Evolutionary conservation across 2,113 vertebrate genomes (phyloP).

Genomic region (Podilymbus podiceps): DNA sequence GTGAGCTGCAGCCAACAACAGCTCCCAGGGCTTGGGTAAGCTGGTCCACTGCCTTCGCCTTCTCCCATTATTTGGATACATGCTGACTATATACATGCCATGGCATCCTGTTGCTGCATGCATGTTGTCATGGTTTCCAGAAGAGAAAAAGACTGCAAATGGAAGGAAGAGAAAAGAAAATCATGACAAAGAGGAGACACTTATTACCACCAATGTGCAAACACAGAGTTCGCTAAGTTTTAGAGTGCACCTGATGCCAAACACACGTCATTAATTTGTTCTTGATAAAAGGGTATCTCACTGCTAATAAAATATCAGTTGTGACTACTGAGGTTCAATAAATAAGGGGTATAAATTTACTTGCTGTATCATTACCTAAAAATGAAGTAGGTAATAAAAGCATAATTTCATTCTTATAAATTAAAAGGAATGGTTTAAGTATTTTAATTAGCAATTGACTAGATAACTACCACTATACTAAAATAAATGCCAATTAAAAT

Average conservation of each 20-base stretch:
- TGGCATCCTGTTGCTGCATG: too few species aligned
- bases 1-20: rapidly evolving
- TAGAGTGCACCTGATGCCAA: background rate
- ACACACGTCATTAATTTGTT: background rate
- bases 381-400: conserved; percentile 33
- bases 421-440: conserved; percentile 37
- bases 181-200: background rate
- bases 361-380: conserved; percentile 1
- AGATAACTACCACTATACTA: conserved; percentile 49
- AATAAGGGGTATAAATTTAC: conserved; percentile 15
- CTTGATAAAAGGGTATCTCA: background rate
- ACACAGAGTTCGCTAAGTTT: background rate
- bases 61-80: rapidly evolving
- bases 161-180: background rate
- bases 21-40: too few species aligned
- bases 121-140: rapidly evolving
- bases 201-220: rapidly evolving
- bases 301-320: background rate
- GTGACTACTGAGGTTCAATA: background rate
- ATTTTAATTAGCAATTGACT: conserved; percentile 62
- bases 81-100: rapidly evolving
- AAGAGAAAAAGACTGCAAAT: background rate
- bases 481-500: conserved; percentile 72
- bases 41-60: rapidly evolving
- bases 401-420: conserved; percentile 25